A percentile compares a stretch with the other conserved stretches of the same genome.
phyloP scores from a whole-genome alignment of 2,797 vertebrate genomes.

The Sphaeramia orbicularis region DNA sequence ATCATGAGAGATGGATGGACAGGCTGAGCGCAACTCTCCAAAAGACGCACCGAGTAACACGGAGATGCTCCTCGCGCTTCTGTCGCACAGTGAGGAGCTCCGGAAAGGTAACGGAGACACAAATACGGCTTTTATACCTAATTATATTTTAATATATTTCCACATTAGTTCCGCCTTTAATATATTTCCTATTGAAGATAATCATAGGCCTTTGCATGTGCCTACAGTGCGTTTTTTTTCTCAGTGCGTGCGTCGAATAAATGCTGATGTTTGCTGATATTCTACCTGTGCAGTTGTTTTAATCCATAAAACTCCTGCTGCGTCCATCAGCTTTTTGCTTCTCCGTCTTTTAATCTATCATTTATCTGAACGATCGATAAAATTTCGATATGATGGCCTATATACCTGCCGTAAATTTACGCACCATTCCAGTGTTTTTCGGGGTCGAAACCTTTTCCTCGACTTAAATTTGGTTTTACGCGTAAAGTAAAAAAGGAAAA shows the following conservation, averaged over 20 bases:
- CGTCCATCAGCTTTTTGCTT: constrained; percentile 1
- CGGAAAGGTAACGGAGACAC: constrained; percentile 83
- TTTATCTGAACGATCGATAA: constrained; percentile 2
- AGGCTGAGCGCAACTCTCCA: constrained; percentile 77
- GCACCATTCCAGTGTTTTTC: neutral
- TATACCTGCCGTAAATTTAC: no score
- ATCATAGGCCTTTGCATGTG: neutral
- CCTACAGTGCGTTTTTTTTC: neutral
- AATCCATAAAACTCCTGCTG: neutral
- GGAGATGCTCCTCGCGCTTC: constrained; percentile 87
- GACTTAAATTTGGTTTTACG: neutral
- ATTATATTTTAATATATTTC: neutral
- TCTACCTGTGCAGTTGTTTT: constrained; percentile 5
- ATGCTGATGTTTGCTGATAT: constrained; percentile 21
- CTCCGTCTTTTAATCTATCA: constrained; percentile 21
- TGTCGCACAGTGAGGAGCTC: constrained; percentile 86
- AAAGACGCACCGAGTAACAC: constrained; percentile 78
- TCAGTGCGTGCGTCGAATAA: neutral
- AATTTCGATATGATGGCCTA: neutral
- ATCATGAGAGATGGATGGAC: constrained; percentile 85
- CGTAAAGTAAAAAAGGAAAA: neutral
- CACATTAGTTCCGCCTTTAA: neutral
- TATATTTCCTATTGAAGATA: no score
- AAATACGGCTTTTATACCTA: neutral
- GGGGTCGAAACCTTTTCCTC: neutral